Base-by-base conservation (phyloP, 2,113 vertebrate genomes). In the Bothrops jararaca region DNA sequence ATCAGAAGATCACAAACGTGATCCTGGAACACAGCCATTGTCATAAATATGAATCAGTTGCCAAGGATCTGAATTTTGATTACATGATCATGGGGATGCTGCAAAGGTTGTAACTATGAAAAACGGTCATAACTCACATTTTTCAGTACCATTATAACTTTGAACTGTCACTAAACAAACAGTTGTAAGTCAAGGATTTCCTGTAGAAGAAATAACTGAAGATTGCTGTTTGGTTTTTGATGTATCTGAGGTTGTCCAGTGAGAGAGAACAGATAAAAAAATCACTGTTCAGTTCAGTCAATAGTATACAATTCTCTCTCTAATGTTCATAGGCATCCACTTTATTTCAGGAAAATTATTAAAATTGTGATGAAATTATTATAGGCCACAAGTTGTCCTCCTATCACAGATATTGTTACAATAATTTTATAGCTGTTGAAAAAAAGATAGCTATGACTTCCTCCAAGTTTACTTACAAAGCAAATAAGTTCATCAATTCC, bases 241-340 rank as follows among this genome's bases (percentile, higher is more conserved):
- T 53, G 4, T 23, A 64, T 34, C 45, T 86, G 52, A 86, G 48
- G 34, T 52, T 88, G 60, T 20, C 88, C 89, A 90, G 4, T 60
- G 42, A n/a, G 48, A 69, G 57, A 60, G 50, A 92, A 58, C 34
- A 85, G 64, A 45, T 8, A 5, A 86, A 60, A 60, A 86, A 90
- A 90, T 7, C 20, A 90, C 45, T 89, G 26, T 53, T 90, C 45
- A 86, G 90, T 93, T 86, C n/a, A 93, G 23, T 86, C 23, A 53
- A 64, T 42, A 57, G n/a, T 42, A 90, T 90, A 52, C 45, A 39
- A 20, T 90, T 90, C 6, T 29, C 23, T 64, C 8, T 85, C 4
- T 86, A 86, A 45, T n/a, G 0, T 90, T n/a, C 18, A 86, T 64
- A 48, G 74, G 22, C n/a, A 93, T 60, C 42, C 60, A 74, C 45